Base-by-base conservation (phyloP, 2,888 invertebrate genomes). In the Clanis bilineata region DNA sequence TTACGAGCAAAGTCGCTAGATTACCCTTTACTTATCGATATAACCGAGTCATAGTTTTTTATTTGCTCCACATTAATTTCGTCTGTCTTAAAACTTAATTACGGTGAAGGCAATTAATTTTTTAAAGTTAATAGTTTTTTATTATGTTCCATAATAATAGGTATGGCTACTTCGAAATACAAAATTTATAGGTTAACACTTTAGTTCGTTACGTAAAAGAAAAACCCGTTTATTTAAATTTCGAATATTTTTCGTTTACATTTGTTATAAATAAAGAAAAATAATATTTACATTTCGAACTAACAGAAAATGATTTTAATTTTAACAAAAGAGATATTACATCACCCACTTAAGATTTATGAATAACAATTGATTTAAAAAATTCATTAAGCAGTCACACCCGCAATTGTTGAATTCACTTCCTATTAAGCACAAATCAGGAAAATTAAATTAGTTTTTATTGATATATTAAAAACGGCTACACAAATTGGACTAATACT, bases 401-500 rank as follows among this genome's bases (percentile, higher is more conserved):
- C 15, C 6, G 6, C 15, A 41, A 41, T 41, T 41, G 15, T 15
- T 18, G 41, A 18, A 41, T 18, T 41, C 41, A 41, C 41, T 41
- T 41, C 41, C 41, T 41, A 41, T 41, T 41, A 15, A 15, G 18
- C 39, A 41, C 18, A 41, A 41, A 41, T 41, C 18, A 41, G 41
- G 18, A 15, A 21, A 51, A 18, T 18, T 18, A 18, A 18, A 28
- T 51, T 28, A 18, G 28, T 9, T 28, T 51, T 51, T 18, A 32
- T 28, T 32, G 18, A 5, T 51, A 28, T 51, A 38, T 51, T 58
- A 39, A 47, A 39, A 39, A 38, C 28, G 47, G 18, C 47, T 36
- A 18, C 22, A 32, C 36, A 65, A 61, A 64, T 67, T 70, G 70
- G 69, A 70, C 68, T 70, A 77, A 73, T 76, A 15, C 32, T 21